Percentiles rank a stretch among this genome's conserved stretches.
Evolutionary conservation across 1,140 invertebrate genomes (phyloP).

Genomic region (Parapsyche elsis): DNA sequence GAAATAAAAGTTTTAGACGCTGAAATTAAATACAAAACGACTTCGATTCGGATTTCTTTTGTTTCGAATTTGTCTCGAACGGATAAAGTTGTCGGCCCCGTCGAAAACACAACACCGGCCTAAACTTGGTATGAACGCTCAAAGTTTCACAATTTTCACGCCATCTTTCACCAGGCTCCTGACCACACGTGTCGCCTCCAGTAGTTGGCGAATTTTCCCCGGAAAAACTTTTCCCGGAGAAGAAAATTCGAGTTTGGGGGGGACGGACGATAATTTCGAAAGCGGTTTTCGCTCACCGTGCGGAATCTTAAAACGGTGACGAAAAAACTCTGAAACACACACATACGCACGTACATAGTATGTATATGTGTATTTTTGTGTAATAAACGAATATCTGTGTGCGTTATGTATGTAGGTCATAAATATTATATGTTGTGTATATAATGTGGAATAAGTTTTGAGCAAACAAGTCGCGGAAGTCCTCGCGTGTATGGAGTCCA

Average conservation of each 20-base stretch:
- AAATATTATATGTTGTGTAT: background rate
- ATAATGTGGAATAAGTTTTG: background rate
- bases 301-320: background rate
- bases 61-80: background rate
- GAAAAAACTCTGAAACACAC: background rate
- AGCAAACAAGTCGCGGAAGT: conserved; percentile 16
- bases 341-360: too few relatives aligned
- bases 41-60: background rate
- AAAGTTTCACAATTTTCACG: conserved; percentile 43
- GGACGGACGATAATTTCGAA: conserved; percentile 4
- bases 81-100: background rate
- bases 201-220: conserved; percentile 27
- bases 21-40: background rate
- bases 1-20: background rate
- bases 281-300: background rate
- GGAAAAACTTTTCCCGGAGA: background rate
- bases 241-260: conserved; percentile 3
- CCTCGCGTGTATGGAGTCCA: background rate
- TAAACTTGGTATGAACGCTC: conserved; percentile 5
- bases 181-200: conserved; percentile 38
- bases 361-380: too few relatives aligned
- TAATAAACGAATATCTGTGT: too few relatives aligned
- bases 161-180: conserved; percentile 33
- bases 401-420: too few relatives aligned
- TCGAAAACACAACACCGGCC: conserved; percentile 24